phyloP scores from a whole-genome alignment of 2,797 vertebrate species.

The Propithecus perrieri region DNA sequence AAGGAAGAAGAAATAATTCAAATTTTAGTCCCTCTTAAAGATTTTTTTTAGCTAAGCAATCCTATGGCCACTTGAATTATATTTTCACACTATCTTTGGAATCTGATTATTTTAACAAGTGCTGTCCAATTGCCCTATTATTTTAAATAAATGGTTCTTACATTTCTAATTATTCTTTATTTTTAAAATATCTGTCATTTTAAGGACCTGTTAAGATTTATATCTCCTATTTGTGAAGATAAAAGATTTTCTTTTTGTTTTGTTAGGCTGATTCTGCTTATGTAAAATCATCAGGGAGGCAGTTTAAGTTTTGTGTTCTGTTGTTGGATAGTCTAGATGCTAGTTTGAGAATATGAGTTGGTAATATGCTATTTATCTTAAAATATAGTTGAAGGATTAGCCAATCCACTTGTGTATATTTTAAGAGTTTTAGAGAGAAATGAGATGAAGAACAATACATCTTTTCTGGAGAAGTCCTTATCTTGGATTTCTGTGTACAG shows the following conservation, averaged over 20 bases:
- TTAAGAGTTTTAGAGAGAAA: conserved; percentile 26
- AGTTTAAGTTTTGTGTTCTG: conserved; percentile 2
- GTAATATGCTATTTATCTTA: not conserved
- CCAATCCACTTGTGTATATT: not conserved
- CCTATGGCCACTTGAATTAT: not conserved
- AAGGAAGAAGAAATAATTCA: not conserved
- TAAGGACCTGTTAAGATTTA: not conserved
- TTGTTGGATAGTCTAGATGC: not conserved
- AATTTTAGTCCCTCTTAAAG: not conserved
- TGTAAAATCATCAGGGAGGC: not conserved
- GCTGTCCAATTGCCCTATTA: conserved; percentile 2
- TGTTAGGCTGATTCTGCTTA: conserved; percentile 25
- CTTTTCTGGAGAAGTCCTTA: not conserved
- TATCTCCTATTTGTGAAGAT: not conserved
- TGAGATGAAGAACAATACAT: not conserved
- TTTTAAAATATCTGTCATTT: conserved; percentile 47
- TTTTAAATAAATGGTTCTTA: conserved; percentile 30
- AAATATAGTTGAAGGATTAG: not conserved
- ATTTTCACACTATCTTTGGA: conserved; percentile 30
- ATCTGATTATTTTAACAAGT: conserved; percentile 51
- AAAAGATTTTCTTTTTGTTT: not conserved
- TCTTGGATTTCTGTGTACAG: not conserved
- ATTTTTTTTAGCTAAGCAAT: not conserved
- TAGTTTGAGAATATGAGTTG: conserved; percentile 21
- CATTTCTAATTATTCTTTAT: conserved; percentile 45